A percentile compares a stretch with the other conserved stretches of the same genome.
These are phyloP conservation scores for Albula glossodonta DNA, from an alignment of 2,113 vertebrate species.

Conservation along the genomic window DNA sequence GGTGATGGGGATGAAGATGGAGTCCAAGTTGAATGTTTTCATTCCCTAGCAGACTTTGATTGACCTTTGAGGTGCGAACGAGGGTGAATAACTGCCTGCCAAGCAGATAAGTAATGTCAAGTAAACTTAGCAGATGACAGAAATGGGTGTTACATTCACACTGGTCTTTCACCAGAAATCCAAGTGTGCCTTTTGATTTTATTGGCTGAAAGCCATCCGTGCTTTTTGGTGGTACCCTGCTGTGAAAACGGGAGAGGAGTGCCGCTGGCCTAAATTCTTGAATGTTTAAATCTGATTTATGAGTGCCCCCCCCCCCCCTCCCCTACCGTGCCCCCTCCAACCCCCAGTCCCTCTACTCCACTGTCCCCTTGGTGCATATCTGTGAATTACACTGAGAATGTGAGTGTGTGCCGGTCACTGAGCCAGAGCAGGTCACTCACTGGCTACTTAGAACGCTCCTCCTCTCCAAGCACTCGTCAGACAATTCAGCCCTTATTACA, in stretches of 20 bases:
- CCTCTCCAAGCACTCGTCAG: neutral
- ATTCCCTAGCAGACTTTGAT: neutral
- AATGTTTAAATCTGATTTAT: neutral
- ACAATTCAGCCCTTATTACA: neutral
- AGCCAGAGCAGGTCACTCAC: neutral
- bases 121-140: neutral
- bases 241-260: too few relatives aligned
- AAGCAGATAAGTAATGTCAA: neutral
- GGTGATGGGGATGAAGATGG: neutral
- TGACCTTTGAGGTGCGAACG: neutral
- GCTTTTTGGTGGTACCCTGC: too few relatives aligned
- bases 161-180: neutral
- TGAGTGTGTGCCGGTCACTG: neutral
- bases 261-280: neutral
- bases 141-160: neutral
- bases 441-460: neutral
- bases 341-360: neutral
- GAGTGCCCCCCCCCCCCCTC: neutral
- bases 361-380: neutral
- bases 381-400: neutral
- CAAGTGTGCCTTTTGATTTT: too few relatives aligned
- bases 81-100: neutral
- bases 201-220: too few relatives aligned
- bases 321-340: too few relatives aligned
- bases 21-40: neutral